phyloP scores from a whole-genome alignment of 2,797 vertebrate genomes.

The Amblyraja radiata region DNA sequence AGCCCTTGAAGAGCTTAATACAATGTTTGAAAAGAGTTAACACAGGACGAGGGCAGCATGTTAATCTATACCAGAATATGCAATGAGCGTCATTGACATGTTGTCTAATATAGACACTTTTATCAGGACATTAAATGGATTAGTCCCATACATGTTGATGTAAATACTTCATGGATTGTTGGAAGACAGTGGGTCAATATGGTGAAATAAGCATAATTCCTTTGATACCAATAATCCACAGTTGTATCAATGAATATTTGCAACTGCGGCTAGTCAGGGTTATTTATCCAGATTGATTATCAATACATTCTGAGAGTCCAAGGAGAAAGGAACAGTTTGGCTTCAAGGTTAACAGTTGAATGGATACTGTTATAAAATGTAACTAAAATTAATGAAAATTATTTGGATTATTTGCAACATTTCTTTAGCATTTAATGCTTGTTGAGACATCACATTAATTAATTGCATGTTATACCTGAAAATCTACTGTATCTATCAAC shows the following conservation, averaged over 20 bases:
- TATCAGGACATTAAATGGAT: neutral
- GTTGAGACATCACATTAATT: neutral
- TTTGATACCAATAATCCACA: neutral
- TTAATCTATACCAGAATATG: neutral
- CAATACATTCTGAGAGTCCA: neutral
- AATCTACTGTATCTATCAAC: neutral
- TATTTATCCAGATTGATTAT: neutral
- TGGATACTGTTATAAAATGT: neutral
- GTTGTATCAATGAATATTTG: neutral
- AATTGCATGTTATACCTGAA: neutral
- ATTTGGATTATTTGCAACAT: neutral
- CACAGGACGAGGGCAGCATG: neutral
- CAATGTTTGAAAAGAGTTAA: no score
- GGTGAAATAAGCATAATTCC: neutral
- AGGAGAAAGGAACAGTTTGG: neutral
- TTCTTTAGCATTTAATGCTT: neutral
- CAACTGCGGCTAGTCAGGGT: neutral
- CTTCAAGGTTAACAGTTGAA: neutral
- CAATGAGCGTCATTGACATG: neutral
- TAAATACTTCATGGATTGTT: neutral
- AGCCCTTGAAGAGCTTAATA: no score
- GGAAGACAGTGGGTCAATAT: neutral
- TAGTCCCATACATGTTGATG: neutral
- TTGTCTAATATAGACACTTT: neutral
- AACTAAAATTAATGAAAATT: neutral